Conservation (phyloP, 2,888 invertebrate genomes). For the Lasioglossum leucozonium region DNA sequence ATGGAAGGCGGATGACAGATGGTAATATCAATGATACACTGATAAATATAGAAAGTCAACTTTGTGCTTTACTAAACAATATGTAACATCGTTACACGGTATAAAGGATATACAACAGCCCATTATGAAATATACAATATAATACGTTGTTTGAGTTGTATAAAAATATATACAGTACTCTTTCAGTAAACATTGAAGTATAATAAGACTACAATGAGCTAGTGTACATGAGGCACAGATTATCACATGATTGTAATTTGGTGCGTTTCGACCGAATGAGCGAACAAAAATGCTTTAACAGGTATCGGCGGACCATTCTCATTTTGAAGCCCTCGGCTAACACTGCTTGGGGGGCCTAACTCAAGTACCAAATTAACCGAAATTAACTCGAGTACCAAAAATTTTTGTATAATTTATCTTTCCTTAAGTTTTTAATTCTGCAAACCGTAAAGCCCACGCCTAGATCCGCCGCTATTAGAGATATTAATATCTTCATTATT, state of each 20-base stretch:
- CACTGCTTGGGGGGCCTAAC: too few relatives aligned
- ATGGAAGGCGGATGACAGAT: background rate
- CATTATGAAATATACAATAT: slow-evolving; percentile 2
- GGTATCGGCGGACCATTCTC: too few relatives aligned
- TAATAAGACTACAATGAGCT: slow-evolving; percentile 6
- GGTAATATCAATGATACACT: background rate
- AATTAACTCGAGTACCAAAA: too few relatives aligned
- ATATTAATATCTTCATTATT: too few relatives aligned
- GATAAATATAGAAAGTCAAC: background rate
- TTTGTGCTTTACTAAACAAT: slow-evolving; percentile 5
- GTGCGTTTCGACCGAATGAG: slow-evolving; percentile 3
- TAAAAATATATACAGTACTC: slow-evolving; percentile 15
- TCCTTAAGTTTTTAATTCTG: too few relatives aligned
- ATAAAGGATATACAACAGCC: background rate
- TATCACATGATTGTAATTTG: slow-evolving; percentile 27
- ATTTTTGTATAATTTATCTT: too few relatives aligned
- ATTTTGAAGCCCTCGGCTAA: too few relatives aligned
- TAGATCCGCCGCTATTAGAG: too few relatives aligned
- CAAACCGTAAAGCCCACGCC: too few relatives aligned
- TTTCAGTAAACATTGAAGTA: background rate
- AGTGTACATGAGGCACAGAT: slow-evolving; percentile 24
- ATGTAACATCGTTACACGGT: background rate
- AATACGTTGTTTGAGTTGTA: slow-evolving; percentile 9
- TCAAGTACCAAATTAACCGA: too few relatives aligned
- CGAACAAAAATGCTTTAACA: background rate